phyloP scores from a whole-genome alignment of 2,113 vertebrate species.

The Rhagologus leucostigma region DNA sequence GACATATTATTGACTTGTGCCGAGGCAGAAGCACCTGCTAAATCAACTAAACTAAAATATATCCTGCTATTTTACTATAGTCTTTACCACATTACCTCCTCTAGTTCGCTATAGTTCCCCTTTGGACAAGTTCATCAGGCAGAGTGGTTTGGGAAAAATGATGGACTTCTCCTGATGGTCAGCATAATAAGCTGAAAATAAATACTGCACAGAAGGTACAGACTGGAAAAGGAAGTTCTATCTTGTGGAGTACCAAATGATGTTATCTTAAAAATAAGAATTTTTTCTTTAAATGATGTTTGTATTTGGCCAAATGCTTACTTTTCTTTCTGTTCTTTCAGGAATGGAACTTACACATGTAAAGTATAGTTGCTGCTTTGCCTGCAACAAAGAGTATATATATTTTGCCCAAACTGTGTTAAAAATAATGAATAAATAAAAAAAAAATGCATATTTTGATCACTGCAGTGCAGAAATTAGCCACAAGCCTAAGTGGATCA shows the following conservation, averaged over 20 bases:
- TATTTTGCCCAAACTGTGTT: neutral
- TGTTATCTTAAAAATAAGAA: neutral
- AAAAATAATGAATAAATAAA: neutral
- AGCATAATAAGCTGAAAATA: neutral
- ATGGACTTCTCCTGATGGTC: neutral
- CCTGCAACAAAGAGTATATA: neutral
- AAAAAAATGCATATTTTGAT: neutral
- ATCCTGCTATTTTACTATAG: neutral
- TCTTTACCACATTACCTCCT: neutral
- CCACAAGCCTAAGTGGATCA: neutral
- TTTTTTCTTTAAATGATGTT: neutral
- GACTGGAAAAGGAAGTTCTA: neutral
- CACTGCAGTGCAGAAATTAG: neutral
- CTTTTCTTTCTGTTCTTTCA: neutral
- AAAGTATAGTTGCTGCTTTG: neutral
- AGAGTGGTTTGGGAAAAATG: neutral
- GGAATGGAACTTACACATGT: neutral
- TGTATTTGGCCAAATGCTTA: neutral
- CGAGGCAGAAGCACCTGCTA: neutral
- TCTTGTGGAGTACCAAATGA: neutral
- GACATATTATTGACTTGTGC: neutral
- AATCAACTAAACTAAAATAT: neutral
- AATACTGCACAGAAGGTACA: neutral
- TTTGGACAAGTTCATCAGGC: neutral
- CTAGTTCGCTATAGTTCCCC: neutral